Base-by-base conservation (phyloP, 92 coral and sea anemone genomes). In the Ricordea florida region DNA sequence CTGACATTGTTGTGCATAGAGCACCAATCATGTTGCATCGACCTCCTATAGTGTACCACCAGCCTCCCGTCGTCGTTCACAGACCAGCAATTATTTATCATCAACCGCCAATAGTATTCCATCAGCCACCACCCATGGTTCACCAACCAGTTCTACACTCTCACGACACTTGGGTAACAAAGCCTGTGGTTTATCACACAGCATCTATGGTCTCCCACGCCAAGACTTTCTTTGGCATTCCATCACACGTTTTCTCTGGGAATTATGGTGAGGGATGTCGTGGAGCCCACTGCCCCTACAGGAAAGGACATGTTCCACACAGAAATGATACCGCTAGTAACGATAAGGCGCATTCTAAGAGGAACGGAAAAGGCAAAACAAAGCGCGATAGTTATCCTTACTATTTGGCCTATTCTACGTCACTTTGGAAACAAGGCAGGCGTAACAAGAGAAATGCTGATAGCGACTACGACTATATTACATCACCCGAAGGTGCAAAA, bases 1-100 rank as follows among this genome's bases (percentile, higher is more conserved):
- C 99, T 22, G 96, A 92, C 45, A 96, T 96, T 81, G 99, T 96
- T 52, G 99, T 96, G 43, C 99, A 96, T 47, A 94, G 99, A 24
- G 99, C 99, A 10, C 99, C 99, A 0, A 86, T 96, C 25, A 74
- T 96, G 90, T 79, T 96, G 42, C 97, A 93, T 32, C 83, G 99
- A 0, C 97, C 99, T 10, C 93, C 99, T 6, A 96, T 96, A 25
- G 72, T 96, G 14, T 96, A 96, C 66, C 99, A 96, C 70, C 99
- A 96, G 49, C 99, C 99, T 10, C 97, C 97, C 2, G 96, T 96
- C 6, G 94, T 96, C 11, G 99, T 96, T 22, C 99, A 96, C 80
- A 76, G 99, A 36, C 99, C 99, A 29, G 96, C 99, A 31, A 90
- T 96, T 17, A 93, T 96, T 23, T 96, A 96, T 55, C 99, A 96